A percentile compares a stretch with the other conserved stretches of the same genome.
These are phyloP conservation scores for Mystacornis crossleyi DNA, from an alignment of 2,113 vertebrate species.

Conservation along the genomic window DNA sequence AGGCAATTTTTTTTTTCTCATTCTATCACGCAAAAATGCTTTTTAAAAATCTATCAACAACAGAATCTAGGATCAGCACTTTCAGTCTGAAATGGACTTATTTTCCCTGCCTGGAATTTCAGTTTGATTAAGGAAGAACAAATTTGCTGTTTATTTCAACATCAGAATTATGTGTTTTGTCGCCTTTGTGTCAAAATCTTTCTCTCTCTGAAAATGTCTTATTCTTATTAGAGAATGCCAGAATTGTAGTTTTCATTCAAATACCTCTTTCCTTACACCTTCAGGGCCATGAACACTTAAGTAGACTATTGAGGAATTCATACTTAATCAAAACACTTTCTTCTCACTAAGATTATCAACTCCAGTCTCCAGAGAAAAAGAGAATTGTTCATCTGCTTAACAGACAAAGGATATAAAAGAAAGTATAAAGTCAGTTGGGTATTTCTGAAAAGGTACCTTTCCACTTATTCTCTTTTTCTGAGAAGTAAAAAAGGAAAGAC, in stretches of 20 bases:
- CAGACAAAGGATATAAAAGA: background rate
- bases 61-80: background rate
- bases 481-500: background rate
- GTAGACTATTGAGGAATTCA: background rate
- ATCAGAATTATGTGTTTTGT: background rate
- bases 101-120: background rate
- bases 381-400: background rate
- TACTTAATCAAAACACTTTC: background rate
- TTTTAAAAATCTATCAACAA: background rate
- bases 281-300: background rate
- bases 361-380: background rate
- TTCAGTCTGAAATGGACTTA: background rate
- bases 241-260: background rate
- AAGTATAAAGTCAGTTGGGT: background rate
- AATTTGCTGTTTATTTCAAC: background rate
- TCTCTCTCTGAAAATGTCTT: background rate
- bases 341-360: background rate
- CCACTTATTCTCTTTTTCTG: background rate
- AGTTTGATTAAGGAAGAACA: background rate
- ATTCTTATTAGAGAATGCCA: background rate
- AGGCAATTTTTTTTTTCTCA: background rate
- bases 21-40: background rate
- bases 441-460: background rate
- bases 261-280: background rate
- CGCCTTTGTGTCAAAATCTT: background rate